Percentiles rank a stretch among this genome's conserved stretches.
These are phyloP conservation scores for Gobiocypris rarus DNA, from an alignment of 2,113 vertebrate species.

Conservation along the genomic window DNA sequence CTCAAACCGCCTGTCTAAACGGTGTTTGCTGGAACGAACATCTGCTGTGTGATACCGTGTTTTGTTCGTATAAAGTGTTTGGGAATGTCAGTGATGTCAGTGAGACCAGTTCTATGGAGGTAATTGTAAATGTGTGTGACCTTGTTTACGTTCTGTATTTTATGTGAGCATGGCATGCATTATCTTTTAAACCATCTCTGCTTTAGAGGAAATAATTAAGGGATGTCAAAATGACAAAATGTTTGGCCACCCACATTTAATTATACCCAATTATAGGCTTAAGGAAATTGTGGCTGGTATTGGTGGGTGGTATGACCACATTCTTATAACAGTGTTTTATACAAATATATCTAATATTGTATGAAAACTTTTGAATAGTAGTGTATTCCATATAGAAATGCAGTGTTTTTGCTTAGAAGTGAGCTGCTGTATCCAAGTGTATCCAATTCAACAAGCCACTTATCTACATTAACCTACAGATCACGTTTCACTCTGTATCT, in stretches of 20 bases:
- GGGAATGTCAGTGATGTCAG: neutral
- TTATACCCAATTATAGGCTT: neutral
- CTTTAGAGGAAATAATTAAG: neutral
- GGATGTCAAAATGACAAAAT: neutral
- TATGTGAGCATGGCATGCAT: neutral
- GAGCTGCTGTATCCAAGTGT: neutral
- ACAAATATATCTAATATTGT: neutral
- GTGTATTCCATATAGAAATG: neutral
- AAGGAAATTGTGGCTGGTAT: neutral
- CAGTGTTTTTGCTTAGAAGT: no score
- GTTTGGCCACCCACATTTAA: constrained; percentile 4
- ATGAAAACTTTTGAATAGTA: neutral
- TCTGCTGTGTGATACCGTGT: neutral
- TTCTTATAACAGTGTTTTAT: neutral
- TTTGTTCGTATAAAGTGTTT: neutral
- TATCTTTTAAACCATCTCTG: neutral
- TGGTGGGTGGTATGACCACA: no score
- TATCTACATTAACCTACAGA: constrained; percentile 2
- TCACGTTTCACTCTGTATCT: neutral
- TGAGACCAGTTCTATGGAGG: neutral
- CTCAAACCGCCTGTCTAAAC: neutral
- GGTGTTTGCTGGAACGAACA: neutral
- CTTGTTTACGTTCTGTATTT: neutral
- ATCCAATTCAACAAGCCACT: neutral
- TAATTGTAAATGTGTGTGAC: neutral